These are phyloP conservation scores for Eolophus roseicapilla DNA, from an alignment of 2,113 vertebrate genomes.

Conservation along the genomic window DNA sequence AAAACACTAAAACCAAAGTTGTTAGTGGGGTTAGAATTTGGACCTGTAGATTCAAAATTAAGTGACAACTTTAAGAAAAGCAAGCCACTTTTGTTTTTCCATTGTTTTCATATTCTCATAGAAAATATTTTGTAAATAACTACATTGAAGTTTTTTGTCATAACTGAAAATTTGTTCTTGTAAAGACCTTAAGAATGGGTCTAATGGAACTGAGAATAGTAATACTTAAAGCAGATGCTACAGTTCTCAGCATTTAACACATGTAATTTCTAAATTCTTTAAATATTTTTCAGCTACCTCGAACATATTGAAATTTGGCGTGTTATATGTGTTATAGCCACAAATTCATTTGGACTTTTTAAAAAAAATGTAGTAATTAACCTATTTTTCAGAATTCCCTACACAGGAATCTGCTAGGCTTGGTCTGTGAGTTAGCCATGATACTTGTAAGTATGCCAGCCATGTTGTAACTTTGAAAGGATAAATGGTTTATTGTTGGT, in stretches of 20 bases:
- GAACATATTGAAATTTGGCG: not conserved
- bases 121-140: not conserved
- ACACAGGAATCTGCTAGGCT: not conserved
- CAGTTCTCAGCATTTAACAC: not conserved
- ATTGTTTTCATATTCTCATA: not conserved
- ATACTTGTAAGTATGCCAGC: not conserved
- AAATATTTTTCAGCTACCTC: not conserved
- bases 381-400: not conserved
- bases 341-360: not conserved
- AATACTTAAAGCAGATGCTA: not conserved
- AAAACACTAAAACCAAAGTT: not conserved
- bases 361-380: not conserved
- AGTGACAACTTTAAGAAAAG: not conserved
- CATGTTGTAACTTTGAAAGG: not conserved
- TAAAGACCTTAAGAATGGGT: not conserved
- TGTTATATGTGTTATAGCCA: not conserved
- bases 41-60: not conserved
- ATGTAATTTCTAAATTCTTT: not conserved
- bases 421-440: not conserved
- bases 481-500: not conserved
- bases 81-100: not conserved
- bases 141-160: not conserved
- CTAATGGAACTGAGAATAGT: not conserved
- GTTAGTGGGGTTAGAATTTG: not conserved
- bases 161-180: not conserved